phyloP scores from a whole-genome alignment of 2,113 vertebrate species.

The Nicator chloris region DNA sequence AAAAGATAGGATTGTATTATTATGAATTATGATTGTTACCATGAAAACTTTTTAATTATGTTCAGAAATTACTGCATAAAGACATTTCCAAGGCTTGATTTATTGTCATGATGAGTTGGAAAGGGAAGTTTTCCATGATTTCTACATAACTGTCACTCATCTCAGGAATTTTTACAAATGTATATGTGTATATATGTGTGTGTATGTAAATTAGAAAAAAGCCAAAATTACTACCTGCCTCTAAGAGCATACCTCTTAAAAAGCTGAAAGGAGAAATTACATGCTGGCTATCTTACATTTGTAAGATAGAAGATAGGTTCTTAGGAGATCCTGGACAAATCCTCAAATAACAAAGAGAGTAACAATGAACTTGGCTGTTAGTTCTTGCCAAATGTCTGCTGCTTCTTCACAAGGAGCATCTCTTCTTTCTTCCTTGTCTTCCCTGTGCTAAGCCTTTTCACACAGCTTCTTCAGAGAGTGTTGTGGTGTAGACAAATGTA shows the following conservation, averaged over 20 bases:
- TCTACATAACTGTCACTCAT: not conserved
- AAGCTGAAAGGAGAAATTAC: not conserved
- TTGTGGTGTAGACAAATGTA: fast-evolving
- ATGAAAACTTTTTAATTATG: not conserved
- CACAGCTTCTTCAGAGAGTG: not conserved
- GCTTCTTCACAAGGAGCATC: not conserved
- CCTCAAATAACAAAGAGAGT: not conserved
- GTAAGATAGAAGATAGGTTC: not conserved
- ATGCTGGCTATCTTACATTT: not conserved
- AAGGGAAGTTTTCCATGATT: not conserved
- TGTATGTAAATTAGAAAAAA: not conserved
- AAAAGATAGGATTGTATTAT: not conserved
- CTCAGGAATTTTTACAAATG: not conserved
- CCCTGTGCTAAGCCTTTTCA: not conserved
- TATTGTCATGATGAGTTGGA: not conserved
- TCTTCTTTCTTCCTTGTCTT: not conserved
- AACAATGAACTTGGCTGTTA: not conserved
- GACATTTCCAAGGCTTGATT: not conserved
- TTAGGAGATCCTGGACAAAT: not conserved
- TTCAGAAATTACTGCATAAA: not conserved
- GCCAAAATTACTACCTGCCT: not conserved
- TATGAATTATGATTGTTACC: not conserved
- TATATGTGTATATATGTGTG: fast-evolving
- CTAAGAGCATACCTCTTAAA: no score
- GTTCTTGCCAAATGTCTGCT: not conserved